A percentile compares a stretch with the other conserved stretches of the same genome.
These are phyloP conservation scores for Siderastrea siderea DNA, from an alignment of 92 coral and sea anemone species.

Conservation along the genomic window DNA sequence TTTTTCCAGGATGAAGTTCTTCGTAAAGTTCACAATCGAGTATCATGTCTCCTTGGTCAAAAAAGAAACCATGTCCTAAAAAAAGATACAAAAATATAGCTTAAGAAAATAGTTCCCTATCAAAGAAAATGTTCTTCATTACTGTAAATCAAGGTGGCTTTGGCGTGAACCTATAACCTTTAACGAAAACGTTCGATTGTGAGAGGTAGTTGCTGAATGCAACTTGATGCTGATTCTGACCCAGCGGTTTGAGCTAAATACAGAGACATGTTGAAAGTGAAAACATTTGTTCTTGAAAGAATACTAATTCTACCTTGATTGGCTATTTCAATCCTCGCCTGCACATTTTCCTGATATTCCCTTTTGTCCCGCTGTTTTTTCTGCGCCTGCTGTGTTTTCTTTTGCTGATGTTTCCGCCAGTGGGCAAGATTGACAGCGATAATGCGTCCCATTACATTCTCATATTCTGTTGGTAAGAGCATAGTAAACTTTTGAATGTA, in stretches of 20 bases:
- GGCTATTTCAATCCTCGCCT: conserved; percentile 25
- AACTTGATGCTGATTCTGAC: no score
- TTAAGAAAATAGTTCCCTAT: no score
- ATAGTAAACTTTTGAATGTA: no score
- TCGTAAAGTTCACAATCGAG: conserved; percentile 75
- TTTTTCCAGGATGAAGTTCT: conserved; percentile 48
- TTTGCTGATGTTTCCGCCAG: conserved; percentile 25
- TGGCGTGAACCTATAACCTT: no score
- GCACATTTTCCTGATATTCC: conserved; percentile 18
- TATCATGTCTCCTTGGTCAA: conserved; percentile 83
- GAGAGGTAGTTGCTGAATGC: no score
- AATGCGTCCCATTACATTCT: conserved; percentile 29
- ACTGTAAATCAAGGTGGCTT: no score
- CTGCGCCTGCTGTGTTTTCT: not conserved
- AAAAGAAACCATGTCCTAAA: conserved; percentile 29
- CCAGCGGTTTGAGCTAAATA: no score
- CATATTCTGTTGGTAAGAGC: conserved; percentile 2
- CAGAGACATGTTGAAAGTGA: no score
- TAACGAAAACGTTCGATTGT: no score
- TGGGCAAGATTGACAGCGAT: conserved; percentile 43
- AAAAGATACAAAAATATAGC: not conserved
- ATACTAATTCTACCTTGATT: conserved; percentile 17
- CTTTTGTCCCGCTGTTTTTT: not conserved
- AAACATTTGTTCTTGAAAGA: no score
- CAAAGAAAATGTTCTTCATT: no score